These are phyloP conservation scores for Oedothorax gibbosus DNA, from an alignment of 1,140 invertebrate species.

Conservation along the genomic window DNA sequence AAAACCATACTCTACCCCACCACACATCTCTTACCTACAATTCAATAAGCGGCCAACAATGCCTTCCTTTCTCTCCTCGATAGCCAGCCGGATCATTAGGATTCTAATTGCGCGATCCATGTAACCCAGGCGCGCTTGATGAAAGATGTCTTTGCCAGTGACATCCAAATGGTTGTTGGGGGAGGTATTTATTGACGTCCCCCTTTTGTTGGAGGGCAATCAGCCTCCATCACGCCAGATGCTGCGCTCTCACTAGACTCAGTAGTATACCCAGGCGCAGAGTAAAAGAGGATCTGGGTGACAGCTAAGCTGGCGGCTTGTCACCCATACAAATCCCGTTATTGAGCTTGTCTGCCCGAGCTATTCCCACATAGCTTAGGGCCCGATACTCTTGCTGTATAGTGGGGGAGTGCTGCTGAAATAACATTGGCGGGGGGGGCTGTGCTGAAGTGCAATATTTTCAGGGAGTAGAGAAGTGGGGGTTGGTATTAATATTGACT, in stretches of 20 bases:
- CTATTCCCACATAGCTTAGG: slow-evolving; percentile 54
- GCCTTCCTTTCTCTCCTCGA: too few species aligned
- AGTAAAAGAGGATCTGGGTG: slow-evolving; percentile 52
- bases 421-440: too few species aligned
- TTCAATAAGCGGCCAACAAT: too few species aligned
- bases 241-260: slow-evolving; percentile 48
- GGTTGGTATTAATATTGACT: too few species aligned
- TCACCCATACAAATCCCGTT: slow-evolving; percentile 58
- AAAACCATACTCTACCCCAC: too few species aligned
- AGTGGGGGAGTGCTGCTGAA: too few species aligned
- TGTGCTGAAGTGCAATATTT: too few species aligned
- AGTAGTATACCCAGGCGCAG: neutral
- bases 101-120: slow-evolving; percentile 25
- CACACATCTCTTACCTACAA: too few species aligned
- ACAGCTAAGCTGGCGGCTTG: slow-evolving; percentile 57
- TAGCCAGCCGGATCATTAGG: slow-evolving; percentile 23
- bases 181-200: slow-evolving; percentile 20
- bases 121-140: slow-evolving; percentile 41
- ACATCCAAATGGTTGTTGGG: slow-evolving; percentile 41
- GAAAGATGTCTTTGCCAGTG: slow-evolving; percentile 43
- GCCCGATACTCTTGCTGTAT: neutral
- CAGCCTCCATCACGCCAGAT: slow-evolving; percentile 58
- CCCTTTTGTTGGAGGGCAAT: slow-evolving; percentile 22
- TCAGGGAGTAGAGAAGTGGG: too few species aligned
- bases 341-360: slow-evolving; percentile 55